Base-by-base conservation (phyloP, 2,888 invertebrate species). In the Zele albiditarsus region DNA sequence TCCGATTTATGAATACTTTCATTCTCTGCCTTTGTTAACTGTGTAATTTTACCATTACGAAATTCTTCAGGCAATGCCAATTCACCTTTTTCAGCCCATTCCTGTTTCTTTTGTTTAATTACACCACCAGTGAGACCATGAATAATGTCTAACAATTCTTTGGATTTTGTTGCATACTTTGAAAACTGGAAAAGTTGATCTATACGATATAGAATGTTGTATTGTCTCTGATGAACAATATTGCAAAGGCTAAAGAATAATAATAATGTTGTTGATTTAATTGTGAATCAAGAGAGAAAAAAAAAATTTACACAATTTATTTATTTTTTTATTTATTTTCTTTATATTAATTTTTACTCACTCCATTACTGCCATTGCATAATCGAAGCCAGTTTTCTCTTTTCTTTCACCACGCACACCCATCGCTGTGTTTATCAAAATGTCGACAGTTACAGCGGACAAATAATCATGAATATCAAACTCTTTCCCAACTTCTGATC, bases 341-440 rank as follows among this genome's bases (percentile, higher is more conserved):
- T 2, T 58, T 53, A 38, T 20, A 16, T 66, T 46, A 10, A 53
- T 71, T 65, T 28, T 16, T 8, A 85, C 89, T 88, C 84, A 91
- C 92, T 91, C 90, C 91, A 92, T 92, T 1, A 92, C 92, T 60
- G 92, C 91, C 84, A 90, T 88, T 0, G 92, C 92, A 77, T 92
- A 92, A 65, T 91, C 90, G 74, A 89, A 91, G 72, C 91, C 91
- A 76, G 89, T 89, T 71, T 90, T 90, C 71, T 90, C 89, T 74
- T 90, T 90, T 2, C 89, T 86, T 16, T 87, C 87, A 57, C 88
- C 89, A 68, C 87, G 89, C 5, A 92, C 89, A 14, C 92, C 92
- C 92, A 92, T 92, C 0, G 91, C 92, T 38, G 92, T 92, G 86
- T 91, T 91, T 70, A 91, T 78, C n/a, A 91, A 83, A 77, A 91